Evolutionary conservation across 2,888 invertebrate genomes (phyloP).

Genomic region (Conchocele bisecta): DNA sequence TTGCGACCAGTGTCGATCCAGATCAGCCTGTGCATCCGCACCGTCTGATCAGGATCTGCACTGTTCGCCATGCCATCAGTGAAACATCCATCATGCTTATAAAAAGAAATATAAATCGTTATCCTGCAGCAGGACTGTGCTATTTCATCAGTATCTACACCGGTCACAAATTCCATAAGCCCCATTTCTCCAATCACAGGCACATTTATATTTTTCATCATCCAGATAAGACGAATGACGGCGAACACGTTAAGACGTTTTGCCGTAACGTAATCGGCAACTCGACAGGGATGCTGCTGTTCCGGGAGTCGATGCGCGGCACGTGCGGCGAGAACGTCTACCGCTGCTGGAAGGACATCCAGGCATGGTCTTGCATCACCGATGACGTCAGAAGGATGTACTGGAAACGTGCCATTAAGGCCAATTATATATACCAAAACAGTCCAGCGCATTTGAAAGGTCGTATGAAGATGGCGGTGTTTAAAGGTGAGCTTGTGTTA

Average conservation of each 20-base stretch:
- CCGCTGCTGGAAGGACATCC: conserved; percentile 66
- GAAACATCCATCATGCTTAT: no score
- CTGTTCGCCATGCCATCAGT: no score
- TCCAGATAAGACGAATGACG: conserved; percentile 34
- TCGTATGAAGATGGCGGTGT: conserved; percentile 42
- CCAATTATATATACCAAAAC: conserved; percentile 54
- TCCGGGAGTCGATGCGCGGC: conserved; percentile 61
- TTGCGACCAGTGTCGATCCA: no score
- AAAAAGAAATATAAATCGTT: no score
- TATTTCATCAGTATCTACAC: no score
- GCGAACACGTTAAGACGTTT: conserved; percentile 33
- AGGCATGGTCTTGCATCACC: conserved; percentile 50
- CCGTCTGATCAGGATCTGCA: no score
- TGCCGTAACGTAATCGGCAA: conserved; percentile 61
- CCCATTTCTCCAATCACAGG: no score
- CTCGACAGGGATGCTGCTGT: conserved; percentile 63
- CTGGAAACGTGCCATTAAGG: conserved; percentile 59
- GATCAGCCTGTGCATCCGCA: no score
- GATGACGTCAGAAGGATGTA: conserved; percentile 46
- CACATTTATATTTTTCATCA: background rate
- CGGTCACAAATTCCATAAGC: no score
- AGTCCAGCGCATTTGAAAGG: conserved; percentile 39
- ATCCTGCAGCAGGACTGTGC: no score
- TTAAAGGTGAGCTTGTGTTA: conserved; percentile 46
- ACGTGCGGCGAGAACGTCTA: conserved; percentile 63